Percentiles rank a stretch among this genome's conserved stretches.
Evolutionary conservation across 2,113 vertebrate species (phyloP).

Genomic region (Xiphophorus hellerii): DNA sequence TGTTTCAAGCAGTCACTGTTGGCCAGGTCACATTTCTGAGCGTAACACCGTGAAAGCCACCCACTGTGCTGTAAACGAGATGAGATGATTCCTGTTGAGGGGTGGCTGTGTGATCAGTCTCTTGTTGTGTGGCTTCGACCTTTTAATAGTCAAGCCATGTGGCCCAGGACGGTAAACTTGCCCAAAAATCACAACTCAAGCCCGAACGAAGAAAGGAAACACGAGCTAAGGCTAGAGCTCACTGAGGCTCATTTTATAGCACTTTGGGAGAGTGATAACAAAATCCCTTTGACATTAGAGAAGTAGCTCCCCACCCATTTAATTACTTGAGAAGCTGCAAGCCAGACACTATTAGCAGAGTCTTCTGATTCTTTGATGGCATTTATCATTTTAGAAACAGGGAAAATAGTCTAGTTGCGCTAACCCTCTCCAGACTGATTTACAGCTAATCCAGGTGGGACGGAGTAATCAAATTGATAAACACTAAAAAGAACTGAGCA

Average conservation of each 20-base stretch:
- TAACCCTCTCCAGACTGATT: slow-evolving; percentile 66
- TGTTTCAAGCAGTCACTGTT: slow-evolving; percentile 62
- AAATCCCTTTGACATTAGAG: slow-evolving; percentile 70
- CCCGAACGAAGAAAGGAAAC: slow-evolving; percentile 48
- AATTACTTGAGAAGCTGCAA: slow-evolving; percentile 75
- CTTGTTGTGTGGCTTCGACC: slow-evolving; percentile 67
- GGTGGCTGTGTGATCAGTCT: slow-evolving; percentile 62
- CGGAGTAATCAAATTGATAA: slow-evolving; percentile 49
- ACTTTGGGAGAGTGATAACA: slow-evolving; percentile 65
- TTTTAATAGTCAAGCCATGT: slow-evolving; percentile 68
- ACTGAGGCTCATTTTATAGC: slow-evolving; percentile 56
- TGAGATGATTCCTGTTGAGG: slow-evolving; percentile 73
- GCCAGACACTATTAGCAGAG: slow-evolving; percentile 52
- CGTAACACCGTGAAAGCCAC: slow-evolving; percentile 55
- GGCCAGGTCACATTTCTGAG: slow-evolving; percentile 47
- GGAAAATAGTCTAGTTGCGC: slow-evolving; percentile 57
- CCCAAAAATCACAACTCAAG: slow-evolving; percentile 62
- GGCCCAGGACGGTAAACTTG: slow-evolving; percentile 51
- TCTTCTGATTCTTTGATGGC: slow-evolving; percentile 47
- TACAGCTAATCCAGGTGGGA: slow-evolving; percentile 61
- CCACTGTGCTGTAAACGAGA: slow-evolving; percentile 78
- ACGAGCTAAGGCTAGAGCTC: slow-evolving; percentile 51
- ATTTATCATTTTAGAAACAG: slow-evolving; percentile 51
- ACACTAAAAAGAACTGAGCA: slow-evolving; percentile 48
- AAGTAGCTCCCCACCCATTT: slow-evolving; percentile 59